These are phyloP conservation scores for Otus sunia DNA, from an alignment of 2,113 vertebrate species.

Conservation along the genomic window DNA sequence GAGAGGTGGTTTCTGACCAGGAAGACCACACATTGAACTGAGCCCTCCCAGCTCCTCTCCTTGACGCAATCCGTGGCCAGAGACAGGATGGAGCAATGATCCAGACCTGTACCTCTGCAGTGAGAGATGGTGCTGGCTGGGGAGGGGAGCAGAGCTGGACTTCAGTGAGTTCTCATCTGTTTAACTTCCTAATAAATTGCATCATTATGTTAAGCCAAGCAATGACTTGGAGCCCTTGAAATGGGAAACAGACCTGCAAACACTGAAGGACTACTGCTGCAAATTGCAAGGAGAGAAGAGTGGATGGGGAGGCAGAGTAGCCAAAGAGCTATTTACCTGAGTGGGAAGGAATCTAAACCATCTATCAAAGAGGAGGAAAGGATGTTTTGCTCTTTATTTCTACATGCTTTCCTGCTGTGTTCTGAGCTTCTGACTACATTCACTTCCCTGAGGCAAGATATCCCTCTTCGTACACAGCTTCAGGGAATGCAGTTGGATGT, in stretches of 20 bases:
- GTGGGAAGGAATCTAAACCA: not conserved
- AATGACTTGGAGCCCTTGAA: not conserved
- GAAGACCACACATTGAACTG: not conserved
- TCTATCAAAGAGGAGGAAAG: not conserved
- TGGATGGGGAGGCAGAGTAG: not conserved
- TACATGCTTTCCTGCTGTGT: not conserved
- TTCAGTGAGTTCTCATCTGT: not conserved
- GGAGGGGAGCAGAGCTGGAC: not conserved
- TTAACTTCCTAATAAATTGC: not conserved
- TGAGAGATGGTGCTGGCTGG: not conserved
- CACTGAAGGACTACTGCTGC: not conserved
- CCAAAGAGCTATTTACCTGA: not conserved
- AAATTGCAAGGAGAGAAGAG: not conserved
- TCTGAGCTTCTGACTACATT: not conserved
- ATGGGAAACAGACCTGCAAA: not conserved
- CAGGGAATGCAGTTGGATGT: not conserved
- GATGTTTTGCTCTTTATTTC: not conserved
- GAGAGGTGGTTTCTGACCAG: not conserved
- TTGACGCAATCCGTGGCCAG: not conserved
- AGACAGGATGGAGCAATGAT: not conserved
- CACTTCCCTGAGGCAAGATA: not conserved
- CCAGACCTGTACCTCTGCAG: not conserved
- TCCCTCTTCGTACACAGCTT: not conserved
- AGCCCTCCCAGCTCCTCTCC: not conserved
- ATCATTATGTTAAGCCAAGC: not conserved